Base-by-base conservation (phyloP, 1,140 invertebrate species). In the Calycopis cecrops region DNA sequence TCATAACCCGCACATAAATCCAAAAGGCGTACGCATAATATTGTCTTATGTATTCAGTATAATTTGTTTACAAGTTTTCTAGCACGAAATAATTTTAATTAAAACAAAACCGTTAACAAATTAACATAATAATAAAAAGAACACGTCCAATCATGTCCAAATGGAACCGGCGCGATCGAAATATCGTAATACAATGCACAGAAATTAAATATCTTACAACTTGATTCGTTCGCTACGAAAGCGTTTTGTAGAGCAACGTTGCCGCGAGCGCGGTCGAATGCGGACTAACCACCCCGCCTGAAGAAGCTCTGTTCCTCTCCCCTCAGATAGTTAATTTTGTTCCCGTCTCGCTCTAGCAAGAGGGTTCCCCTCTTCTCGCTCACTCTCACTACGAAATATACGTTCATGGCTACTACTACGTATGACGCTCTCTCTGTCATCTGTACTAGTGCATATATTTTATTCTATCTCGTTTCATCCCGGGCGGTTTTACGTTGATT, bases 391-490 rank as follows among this genome's bases (percentile, higher is more conserved):
- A 72, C 64, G 62, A 64, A 72, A 56, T 69, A 70, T 71, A 70
- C 76, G 71, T 68, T 63, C 70, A 63, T 77, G 65, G 77, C 71
- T 82, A 82, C 71, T 78, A 77, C 77, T 84, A 83, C 72, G 69
- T 85, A 78, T 85, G 70, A 61, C 72, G 73, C 73, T 76, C 74
- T 78, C 75, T 85, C 79, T 87, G 79, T 85, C 76, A 67, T 77
- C 77, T 82, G 69, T 83, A 85, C 76, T 87, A 87, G 71, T 85
- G 81, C 84, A 87, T 87, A 85, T 87, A 87, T 79, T 80, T 80
- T 87, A 78, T 79, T 85, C 84, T 81, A 87, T 87, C 84, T 84
- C 84, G 84, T 87, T 87, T 87, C 76, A 87, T 85, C 84, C 81
- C 77, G 69, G 76, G 81, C 65, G 70, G 74, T 85, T 83, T 82